These are phyloP conservation scores for Phortica magna DNA, from an alignment of 2,888 invertebrate species.

Conservation along the genomic window DNA sequence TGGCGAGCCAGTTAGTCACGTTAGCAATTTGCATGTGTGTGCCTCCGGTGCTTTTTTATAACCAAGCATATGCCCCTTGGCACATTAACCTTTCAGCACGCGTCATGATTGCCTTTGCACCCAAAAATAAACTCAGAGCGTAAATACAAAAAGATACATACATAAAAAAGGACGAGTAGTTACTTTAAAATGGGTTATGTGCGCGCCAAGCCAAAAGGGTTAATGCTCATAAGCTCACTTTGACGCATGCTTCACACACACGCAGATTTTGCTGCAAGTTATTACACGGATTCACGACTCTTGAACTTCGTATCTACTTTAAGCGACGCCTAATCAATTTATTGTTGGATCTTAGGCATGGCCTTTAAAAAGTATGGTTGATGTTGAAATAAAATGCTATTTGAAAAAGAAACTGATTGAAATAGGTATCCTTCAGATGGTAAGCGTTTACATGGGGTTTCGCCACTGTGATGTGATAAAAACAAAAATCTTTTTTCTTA, in stretches of 20 bases:
- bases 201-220: conserved; percentile 12
- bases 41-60: conserved; percentile 43
- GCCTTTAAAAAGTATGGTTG: no score
- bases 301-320: no score
- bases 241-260: conserved; percentile 12
- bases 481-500: no score
- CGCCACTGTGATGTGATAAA: no score
- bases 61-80: conserved; percentile 46
- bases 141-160: conserved; percentile 1
- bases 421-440: no score
- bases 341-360: no score
- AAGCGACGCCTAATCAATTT: no score
- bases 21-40: conserved; percentile 66
- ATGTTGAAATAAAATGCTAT: no score
- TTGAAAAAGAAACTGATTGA: no score
- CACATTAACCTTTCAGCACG: conserved; percentile 65
- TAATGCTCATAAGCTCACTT: conserved; percentile 2
- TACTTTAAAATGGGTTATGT: conserved; percentile 4
- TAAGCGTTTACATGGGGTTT: no score
- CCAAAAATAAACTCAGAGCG: not conserved
- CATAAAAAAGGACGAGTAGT: not conserved
- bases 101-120: conserved; percentile 50
- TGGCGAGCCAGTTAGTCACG: conserved; percentile 58
- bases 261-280: conserved; percentile 12
- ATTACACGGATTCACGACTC: conserved; percentile 8